A percentile compares a stretch with the other conserved stretches of the same genome.
Conservation (phyloP, 1,140 invertebrate species). For the Microplitis demolitor region DNA sequence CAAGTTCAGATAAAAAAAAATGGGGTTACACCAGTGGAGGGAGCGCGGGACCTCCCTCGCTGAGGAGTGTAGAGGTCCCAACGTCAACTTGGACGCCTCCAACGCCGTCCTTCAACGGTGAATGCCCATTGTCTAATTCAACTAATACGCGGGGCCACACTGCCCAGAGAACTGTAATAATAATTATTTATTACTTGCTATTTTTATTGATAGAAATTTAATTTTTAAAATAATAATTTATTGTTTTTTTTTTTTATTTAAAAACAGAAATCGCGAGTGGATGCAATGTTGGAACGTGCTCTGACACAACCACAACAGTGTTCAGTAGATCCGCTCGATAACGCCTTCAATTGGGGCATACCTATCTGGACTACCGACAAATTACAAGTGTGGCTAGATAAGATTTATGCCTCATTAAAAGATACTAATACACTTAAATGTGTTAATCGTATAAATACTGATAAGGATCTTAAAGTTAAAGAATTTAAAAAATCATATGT, state of each 20-base stretch:
- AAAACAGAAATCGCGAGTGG: constrained; percentile 66
- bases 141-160: constrained; percentile 53
- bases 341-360: constrained; percentile 64
- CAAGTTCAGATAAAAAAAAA: constrained; percentile 47
- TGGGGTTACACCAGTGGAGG: constrained; percentile 56
- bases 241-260: neutral
- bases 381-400: constrained; percentile 60
- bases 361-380: constrained; percentile 67
- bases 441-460: constrained; percentile 38
- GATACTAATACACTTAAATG: constrained; percentile 44
- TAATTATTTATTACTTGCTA: neutral
- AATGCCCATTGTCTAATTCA: constrained; percentile 55
- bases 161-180: constrained; percentile 59
- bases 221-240: neutral
- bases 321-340: constrained; percentile 63
- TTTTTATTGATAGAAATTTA: neutral
- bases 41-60: constrained; percentile 55
- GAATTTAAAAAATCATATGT: constrained; percentile 57
- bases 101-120: constrained; percentile 56
- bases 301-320: constrained; percentile 62
- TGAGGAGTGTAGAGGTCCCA: constrained; percentile 53
- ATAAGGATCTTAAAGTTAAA: constrained; percentile 52
- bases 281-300: constrained; percentile 74
- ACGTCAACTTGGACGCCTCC: constrained; percentile 54
- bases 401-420: constrained; percentile 51